Base-by-base conservation (phyloP, 2,888 invertebrate species). In the Hypercompe scribonia region DNA sequence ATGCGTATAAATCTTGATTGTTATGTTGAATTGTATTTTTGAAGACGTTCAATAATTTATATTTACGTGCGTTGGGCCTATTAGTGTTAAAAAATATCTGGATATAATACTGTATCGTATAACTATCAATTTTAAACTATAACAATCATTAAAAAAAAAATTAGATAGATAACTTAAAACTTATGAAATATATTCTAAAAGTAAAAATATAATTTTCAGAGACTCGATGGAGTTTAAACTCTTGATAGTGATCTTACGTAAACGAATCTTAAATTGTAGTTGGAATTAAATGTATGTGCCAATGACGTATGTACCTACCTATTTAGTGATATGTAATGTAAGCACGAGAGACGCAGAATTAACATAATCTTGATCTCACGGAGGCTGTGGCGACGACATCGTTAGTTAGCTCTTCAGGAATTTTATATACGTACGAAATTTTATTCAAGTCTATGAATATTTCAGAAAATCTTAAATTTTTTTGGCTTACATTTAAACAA, bases 191-290 rank as follows among this genome's bases (percentile, higher is more conserved):
- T 61, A 36, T 39, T 66, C 36, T 21, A 68, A 71, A 65, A 34
- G 24, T 5, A 36, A 68, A 70, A 65, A 42, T 46, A 18, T 58
- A 39, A 50, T 42, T 39, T 65, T 64, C n/a, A 2, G 54, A 73
- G 83, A 73, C 73, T 80, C 77, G 78, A 78, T 74, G 74, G 81
- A 74, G 54, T n/a, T 65, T 54, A 63, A 70, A 63, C 64, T 79
- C 65, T 74, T 67, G 75, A 72, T 82, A 86, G 84, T 81, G 81
- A 81, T 84, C 80, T 77, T 74, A 71, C 54, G 24, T 65, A 70
- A 71, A 58, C 34, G 34, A n/a, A 65, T 36, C 61, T 76, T 71
- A 65, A 68, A 67, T 33, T 13, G 50, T 72, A 65, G 64, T 64
- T 64, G 34, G 54, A 63, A 46, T 72, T 15, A 61, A 69, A 66